Percentiles rank a stretch among this genome's conserved stretches.
Conservation (phyloP, 2,888 invertebrate genomes). For the Malthinus flaveolus region DNA sequence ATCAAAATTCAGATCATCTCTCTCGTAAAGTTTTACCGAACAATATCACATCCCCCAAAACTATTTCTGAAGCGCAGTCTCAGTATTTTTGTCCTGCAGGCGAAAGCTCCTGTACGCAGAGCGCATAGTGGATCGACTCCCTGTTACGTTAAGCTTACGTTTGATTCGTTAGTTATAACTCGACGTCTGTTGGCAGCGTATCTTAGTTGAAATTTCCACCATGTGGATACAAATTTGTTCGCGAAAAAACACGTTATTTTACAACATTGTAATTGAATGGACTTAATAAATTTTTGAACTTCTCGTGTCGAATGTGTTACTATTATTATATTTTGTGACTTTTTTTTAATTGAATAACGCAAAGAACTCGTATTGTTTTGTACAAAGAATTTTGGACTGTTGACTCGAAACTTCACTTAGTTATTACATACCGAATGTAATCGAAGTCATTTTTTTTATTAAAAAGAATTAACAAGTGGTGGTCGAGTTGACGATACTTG, state of each 20-base stretch:
- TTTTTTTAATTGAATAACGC: no score
- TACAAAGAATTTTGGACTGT: no score
- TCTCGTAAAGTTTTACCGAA: constrained; percentile 21
- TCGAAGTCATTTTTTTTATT: no score
- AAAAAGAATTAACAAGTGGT: no score
- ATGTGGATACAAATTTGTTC: constrained; percentile 4
- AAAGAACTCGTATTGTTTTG: no score
- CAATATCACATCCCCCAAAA: constrained; percentile 18
- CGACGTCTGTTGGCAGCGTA: constrained; percentile 35
- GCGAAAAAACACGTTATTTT: constrained; percentile 5
- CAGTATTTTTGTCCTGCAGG: constrained; percentile 38
- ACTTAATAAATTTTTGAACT: no score
- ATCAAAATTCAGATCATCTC: constrained; percentile 25
- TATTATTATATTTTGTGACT: no score
- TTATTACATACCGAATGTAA: no score
- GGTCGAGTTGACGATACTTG: no score
- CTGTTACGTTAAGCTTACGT: background rate
- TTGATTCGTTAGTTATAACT: constrained; percentile 35
- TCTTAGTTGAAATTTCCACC: background rate
- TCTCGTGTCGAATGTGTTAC: no score
- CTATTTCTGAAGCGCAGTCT: constrained; percentile 30
- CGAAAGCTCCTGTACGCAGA: constrained; percentile 41
- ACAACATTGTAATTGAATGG: no score
- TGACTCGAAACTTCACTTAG: no score
- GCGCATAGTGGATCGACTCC: constrained; percentile 35